Evolutionary conservation across 2,888 invertebrate species (phyloP).

Genomic region (Ctena decussata): DNA sequence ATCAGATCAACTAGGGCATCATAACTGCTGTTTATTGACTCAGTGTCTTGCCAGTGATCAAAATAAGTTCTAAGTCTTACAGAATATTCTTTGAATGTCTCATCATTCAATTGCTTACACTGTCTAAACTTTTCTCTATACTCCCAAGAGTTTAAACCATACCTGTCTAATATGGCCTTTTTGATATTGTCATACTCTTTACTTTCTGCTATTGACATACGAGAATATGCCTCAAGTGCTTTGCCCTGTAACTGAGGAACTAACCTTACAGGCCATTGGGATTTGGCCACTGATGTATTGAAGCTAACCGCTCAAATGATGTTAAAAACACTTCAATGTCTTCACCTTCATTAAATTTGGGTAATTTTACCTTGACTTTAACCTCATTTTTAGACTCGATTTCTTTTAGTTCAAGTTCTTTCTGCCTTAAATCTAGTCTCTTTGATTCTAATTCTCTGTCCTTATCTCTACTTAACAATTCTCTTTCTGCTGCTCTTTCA

Average conservation of each 20-base stretch:
- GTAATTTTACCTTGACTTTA: neutral
- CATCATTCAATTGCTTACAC: neutral
- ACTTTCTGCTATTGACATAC: no score
- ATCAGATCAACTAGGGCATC: neutral
- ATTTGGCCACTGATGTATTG: neutral
- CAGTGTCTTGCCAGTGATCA: neutral
- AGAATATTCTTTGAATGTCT: neutral
- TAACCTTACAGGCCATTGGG: neutral
- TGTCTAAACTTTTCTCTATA: neutral
- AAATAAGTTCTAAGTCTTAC: neutral
- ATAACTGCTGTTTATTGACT: neutral
- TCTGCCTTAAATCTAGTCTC: no score
- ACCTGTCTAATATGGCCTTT: no score
- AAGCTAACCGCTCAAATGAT: neutral
- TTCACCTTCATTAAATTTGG: neutral
- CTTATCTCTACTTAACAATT: neutral
- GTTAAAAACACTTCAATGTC: conserved; percentile 3
- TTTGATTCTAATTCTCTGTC: neutral
- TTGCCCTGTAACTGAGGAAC: neutral
- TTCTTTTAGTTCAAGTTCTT: neutral
- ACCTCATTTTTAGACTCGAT: neutral
- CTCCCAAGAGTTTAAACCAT: neutral
- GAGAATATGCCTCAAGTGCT: neutral
- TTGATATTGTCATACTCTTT: no score
- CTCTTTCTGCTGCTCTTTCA: neutral